A percentile compares a stretch with the other conserved stretches of the same genome.
Evolutionary conservation across 2,888 invertebrate genomes (phyloP).

Genomic region (Ophion slaviceki): DNA sequence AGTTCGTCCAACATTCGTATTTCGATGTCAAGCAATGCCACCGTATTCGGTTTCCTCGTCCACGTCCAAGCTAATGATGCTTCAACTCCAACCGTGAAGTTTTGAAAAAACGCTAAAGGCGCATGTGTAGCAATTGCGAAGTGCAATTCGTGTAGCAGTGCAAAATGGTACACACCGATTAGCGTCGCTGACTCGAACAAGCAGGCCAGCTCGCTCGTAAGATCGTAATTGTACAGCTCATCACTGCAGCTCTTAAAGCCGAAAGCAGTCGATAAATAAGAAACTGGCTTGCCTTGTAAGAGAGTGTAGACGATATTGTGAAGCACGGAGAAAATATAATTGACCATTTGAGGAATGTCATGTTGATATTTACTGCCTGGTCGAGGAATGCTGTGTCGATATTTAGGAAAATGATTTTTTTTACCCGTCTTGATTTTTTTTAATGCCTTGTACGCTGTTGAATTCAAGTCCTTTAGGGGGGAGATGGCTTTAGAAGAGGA

Average conservation of each 20-base stretch:
- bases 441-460: background rate
- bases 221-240: constrained; percentile 33
- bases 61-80: constrained; percentile 38
- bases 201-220: constrained; percentile 13
- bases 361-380: background rate
- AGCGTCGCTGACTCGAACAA: constrained; percentile 20
- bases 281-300: constrained; percentile 1
- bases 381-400: background rate
- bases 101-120: constrained; percentile 3
- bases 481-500: too few species aligned
- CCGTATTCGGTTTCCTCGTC: constrained; percentile 6
- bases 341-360: background rate
- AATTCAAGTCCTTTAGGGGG: too few species aligned
- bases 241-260: constrained; percentile 21
- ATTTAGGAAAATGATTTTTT: background rate
- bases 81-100: background rate
- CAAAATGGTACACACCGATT: constrained; percentile 30
- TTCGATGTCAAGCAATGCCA: constrained; percentile 28
- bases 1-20: background rate
- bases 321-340: constrained; percentile 8
- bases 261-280: background rate
- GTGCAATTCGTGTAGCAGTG: constrained; percentile 5
- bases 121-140: background rate
- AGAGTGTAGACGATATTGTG: background rate
- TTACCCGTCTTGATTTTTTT: background rate